Base-by-base conservation (phyloP, 2,888 invertebrate genomes). In the Acleris laterana region DNA sequence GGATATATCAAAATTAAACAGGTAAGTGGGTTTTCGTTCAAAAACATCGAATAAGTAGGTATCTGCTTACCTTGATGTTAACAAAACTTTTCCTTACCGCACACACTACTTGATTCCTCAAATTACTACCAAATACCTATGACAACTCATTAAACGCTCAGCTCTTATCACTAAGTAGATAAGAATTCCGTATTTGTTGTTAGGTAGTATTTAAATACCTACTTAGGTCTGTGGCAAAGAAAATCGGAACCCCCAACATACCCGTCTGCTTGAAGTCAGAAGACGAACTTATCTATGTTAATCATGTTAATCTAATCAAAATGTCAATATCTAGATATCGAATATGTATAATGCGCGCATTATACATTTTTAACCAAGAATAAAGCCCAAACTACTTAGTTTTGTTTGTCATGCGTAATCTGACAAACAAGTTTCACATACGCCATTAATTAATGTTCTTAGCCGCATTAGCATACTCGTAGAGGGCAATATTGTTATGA, bases 1-100 rank as follows among this genome's bases (percentile, higher is more conserved):
- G 83, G 96, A 97, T 78, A 96, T 99, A 75, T 91, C 93, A 93
- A 93, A 92, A 79, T 75, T 93, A 62, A 86, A 77, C 79, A 87
- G 90, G 93, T 93, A 72, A 72, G 79, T 32, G 32, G 38, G 38
- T 11, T 38, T 38, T 38, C 3, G 32, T 38, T 38, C 32, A 38
- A 2, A 38, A 38, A 38, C 32, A 38, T 32, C 11, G 11, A 32
- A 16, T 52, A 17, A 25, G 3, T 52, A 17, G 19, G 3, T 2
- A 28, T 20, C n/a, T 13, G 16, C 22, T 32, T 19, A 62, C 61
- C 32, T 25, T 13, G 32, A 25, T 20, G 38, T 42, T 19, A 52
- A 16, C 28, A 28, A n/a, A 17, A 5, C 1, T 44, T 42, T 9
- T 38, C 13, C 7, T 19, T 19, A 28, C 25, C 20, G n/a, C 16